Conservation (phyloP, 2,797 vertebrate genomes). For the Labeo calbasu region DNA sequence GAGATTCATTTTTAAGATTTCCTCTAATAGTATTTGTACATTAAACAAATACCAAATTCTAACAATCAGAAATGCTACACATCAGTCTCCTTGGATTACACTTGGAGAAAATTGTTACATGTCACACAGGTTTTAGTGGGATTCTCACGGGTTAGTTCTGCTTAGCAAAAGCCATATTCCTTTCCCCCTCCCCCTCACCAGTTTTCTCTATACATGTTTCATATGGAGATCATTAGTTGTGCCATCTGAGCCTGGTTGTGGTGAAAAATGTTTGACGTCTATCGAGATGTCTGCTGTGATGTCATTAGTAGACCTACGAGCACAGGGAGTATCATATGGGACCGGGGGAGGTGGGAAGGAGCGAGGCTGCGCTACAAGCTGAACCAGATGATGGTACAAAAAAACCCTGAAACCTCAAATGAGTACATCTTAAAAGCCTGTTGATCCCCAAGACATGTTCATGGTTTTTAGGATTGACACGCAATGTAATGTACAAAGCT, state of each 20-base stretch:
- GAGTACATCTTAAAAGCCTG: constrained; percentile 45
- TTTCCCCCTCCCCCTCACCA: not conserved
- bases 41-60: not conserved
- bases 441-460: constrained; percentile 48
- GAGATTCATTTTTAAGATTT: not conserved
- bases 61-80: not conserved
- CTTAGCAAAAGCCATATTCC: constrained; percentile 10
- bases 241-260: constrained; percentile 44
- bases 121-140: not conserved
- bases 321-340: constrained; percentile 36
- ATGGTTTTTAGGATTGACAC: constrained; percentile 42
- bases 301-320: constrained; percentile 50
- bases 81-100: constrained; percentile 3
- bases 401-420: constrained; percentile 45
- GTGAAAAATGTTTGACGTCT: constrained; percentile 56
- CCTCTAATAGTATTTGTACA: not conserved
- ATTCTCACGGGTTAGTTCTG: constrained; percentile 25
- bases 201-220: constrained; percentile 9
- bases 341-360: constrained; percentile 25
- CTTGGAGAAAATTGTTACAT: not conserved
- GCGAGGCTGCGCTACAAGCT: constrained; percentile 24
- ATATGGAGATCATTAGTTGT: constrained; percentile 55
- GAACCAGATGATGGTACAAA: constrained; percentile 49
- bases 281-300: constrained; percentile 54
- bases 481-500: constrained; percentile 31